These are phyloP conservation scores for Ectobius pallidus DNA, from an alignment of 2,888 invertebrate species.

Conservation along the genomic window DNA sequence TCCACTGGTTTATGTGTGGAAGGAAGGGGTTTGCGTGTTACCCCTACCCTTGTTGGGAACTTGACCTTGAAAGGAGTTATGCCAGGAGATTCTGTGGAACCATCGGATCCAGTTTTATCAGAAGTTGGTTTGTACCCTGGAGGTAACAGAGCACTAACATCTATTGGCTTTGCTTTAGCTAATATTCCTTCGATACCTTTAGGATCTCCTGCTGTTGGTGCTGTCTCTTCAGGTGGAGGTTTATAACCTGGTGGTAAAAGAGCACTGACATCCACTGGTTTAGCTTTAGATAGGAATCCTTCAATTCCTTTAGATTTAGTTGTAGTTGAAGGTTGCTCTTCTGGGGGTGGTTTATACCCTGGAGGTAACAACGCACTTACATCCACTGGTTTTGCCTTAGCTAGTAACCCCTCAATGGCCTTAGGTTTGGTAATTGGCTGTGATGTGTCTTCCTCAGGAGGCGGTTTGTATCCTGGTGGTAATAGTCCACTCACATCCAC, in stretches of 20 bases:
- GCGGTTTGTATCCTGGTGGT: constrained; percentile 66
- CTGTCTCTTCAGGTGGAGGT: constrained; percentile 46
- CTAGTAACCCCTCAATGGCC: constrained; percentile 27
- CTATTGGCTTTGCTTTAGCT: constrained; percentile 52
- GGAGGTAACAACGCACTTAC: constrained; percentile 70
- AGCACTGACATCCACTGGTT: constrained; percentile 59
- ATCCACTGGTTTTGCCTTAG: constrained; percentile 43
- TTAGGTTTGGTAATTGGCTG: neutral
- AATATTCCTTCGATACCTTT: constrained; percentile 49
- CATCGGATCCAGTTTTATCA: too few species aligned
- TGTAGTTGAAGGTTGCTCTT: constrained; percentile 37
- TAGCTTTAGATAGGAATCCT: constrained; percentile 51
- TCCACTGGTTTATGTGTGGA: constrained; percentile 61
- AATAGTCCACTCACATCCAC: constrained; percentile 64
- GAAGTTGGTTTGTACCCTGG: constrained; percentile 59
- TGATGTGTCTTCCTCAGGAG: constrained; percentile 41
- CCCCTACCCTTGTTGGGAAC: constrained; percentile 79
- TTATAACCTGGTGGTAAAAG: constrained; percentile 70
- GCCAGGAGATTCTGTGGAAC: too few species aligned
- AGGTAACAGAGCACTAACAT: constrained; percentile 67
- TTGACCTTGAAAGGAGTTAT: constrained; percentile 66
- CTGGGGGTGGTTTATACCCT: constrained; percentile 63
- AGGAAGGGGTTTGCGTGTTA: constrained; percentile 62
- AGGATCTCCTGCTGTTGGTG: constrained; percentile 17
- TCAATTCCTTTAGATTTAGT: constrained; percentile 44